Evolutionary conservation across 1,140 invertebrate genomes (phyloP).

Genomic region (Rhynchophorus ferrugineus): DNA sequence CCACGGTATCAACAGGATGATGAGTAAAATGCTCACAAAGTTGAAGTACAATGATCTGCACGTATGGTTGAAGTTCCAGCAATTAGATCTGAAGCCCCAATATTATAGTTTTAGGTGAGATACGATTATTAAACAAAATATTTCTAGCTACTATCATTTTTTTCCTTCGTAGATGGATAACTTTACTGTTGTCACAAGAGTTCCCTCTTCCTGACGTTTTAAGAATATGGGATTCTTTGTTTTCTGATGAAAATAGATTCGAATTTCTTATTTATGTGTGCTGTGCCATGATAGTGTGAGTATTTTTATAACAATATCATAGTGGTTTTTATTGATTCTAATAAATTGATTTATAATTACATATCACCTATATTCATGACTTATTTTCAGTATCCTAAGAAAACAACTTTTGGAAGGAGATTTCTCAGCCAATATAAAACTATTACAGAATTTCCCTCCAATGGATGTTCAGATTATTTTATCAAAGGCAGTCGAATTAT

Average conservation of each 20-base stretch:
- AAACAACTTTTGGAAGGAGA: conserved; percentile 76
- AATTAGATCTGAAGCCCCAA: conserved; percentile 84
- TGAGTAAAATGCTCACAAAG: conserved; percentile 67
- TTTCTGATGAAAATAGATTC: conserved; percentile 83
- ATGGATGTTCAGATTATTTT: conserved; percentile 65
- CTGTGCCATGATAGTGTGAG: conserved; percentile 95
- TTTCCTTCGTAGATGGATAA: conserved; percentile 80
- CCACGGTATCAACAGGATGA: conserved; percentile 79
- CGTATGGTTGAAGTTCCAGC: conserved; percentile 67
- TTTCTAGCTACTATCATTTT: conserved; percentile 8
- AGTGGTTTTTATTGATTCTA: not conserved
- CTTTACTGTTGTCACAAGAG: conserved; percentile 93
- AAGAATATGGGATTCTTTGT: conserved; percentile 91
- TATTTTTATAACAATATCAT: conserved; percentile 31
- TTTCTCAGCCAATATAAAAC: conserved; percentile 86
- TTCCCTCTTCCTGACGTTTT: conserved; percentile 94
- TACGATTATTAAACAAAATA: not conserved
- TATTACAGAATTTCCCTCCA: conserved; percentile 79
- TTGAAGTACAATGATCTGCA: conserved; percentile 69
- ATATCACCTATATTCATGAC: conserved; percentile 22
- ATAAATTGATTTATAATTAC: conserved; percentile 10
- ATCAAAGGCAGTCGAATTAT: conserved; percentile 52
- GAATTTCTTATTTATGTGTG: conserved; percentile 86
- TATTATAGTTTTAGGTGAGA: conserved; percentile 86
- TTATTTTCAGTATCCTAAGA: conserved; percentile 61